Conservation (phyloP, 2,113 vertebrate species). For the Dipodomys ordii region DNA sequence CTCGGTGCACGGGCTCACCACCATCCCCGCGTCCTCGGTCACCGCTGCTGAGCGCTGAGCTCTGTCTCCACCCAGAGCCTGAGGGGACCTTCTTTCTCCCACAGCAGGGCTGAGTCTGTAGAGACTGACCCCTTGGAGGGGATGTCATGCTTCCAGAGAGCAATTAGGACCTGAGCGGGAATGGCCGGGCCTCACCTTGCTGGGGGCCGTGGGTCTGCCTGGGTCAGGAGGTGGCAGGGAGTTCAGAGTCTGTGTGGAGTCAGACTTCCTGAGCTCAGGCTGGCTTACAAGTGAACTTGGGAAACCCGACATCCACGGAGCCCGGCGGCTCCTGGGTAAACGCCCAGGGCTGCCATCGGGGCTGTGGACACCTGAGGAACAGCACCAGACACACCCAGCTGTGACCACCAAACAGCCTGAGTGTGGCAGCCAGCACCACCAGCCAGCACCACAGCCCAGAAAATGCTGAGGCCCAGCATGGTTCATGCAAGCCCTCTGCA, state of each 20-base stretch:
- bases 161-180: neutral
- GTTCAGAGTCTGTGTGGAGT: neutral
- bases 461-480: neutral
- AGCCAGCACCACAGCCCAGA: too few species aligned
- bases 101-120: conserved; percentile 22
- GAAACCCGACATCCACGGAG: accelerated
- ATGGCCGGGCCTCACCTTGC: conserved; percentile 45
- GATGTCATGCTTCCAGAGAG: conserved; percentile 43
- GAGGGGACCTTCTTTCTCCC: neutral
- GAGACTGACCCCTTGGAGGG: conserved; percentile 17
- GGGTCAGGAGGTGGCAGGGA: neutral
- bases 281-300: neutral
- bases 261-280: neutral
- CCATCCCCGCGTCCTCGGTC: too few species aligned
- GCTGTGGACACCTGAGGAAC: neutral
- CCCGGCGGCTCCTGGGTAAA: neutral
- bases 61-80: neutral
- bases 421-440: neutral
- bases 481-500: neutral
- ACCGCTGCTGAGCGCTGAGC: too few species aligned
- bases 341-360: too few species aligned
- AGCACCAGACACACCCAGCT: neutral
- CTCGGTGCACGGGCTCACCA: too few species aligned
- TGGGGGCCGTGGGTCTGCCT: conserved; percentile 26
- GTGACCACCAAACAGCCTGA: neutral